Conservation (phyloP, 2,113 vertebrate species). For the Onychorhynchus coronatus region DNA sequence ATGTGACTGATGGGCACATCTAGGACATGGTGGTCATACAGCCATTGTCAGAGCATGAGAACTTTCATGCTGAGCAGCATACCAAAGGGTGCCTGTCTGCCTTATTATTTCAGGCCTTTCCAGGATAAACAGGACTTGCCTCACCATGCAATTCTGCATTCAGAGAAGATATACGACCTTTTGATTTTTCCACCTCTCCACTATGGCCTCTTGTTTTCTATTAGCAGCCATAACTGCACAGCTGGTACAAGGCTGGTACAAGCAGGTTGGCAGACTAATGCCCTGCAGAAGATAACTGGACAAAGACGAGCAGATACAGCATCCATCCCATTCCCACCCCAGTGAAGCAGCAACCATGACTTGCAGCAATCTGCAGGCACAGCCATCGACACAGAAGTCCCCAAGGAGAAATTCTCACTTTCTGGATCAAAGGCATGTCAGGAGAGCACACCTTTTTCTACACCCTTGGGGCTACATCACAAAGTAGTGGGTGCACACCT, state of each 20-base stretch:
- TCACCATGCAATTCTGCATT: not conserved
- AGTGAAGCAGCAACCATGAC: rapidly evolving
- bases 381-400: not conserved
- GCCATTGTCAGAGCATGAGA: not conserved
- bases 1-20: not conserved
- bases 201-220: not conserved
- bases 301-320: not conserved
- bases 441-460: not conserved
- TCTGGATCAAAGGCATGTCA: not conserved
- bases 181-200: not conserved
- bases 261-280: not conserved
- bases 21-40: not conserved
- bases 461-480: not conserved
- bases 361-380: not conserved
- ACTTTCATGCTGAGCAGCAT: not conserved
- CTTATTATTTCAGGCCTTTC: not conserved
- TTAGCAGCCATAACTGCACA: not conserved
- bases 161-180: not conserved
- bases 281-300: not conserved
- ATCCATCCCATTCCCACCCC: not conserved
- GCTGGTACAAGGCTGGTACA: not conserved
- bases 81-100: not conserved
- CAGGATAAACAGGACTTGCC: not conserved
- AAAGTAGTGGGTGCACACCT: not conserved
- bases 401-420: not conserved